A percentile compares a stretch with the other conserved stretches of the same genome.
Evolutionary conservation across 2,888 invertebrate species (phyloP).

Genomic region (Syrista parreyssii): DNA sequence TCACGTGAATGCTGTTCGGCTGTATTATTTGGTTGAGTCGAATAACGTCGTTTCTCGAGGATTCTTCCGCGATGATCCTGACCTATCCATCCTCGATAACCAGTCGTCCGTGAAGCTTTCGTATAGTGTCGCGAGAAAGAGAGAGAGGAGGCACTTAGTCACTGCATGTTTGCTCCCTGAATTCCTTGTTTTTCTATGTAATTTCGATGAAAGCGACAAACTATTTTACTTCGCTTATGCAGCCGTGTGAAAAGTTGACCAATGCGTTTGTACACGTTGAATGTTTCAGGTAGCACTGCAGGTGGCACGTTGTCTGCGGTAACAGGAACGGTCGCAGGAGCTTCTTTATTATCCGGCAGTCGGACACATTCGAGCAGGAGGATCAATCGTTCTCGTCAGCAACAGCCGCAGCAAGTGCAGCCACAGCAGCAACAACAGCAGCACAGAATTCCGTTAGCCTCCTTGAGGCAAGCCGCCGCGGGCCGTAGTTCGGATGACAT

Average conservation of each 20-base stretch:
- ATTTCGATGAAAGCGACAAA: neutral
- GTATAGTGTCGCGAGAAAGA: neutral
- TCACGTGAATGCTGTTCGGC: neutral
- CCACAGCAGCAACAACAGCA: constrained; percentile 65
- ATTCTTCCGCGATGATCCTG: neutral
- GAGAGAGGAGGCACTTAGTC: neutral
- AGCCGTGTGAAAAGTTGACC: neutral
- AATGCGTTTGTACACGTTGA: neutral
- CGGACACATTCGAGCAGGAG: constrained; percentile 59
- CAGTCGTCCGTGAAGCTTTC: neutral
- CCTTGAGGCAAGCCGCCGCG: constrained; percentile 63
- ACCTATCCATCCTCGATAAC: neutral
- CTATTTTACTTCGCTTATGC: neutral
- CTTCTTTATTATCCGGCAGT: constrained; percentile 67
- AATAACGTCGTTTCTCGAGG: neutral
- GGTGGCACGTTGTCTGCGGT: constrained; percentile 53
- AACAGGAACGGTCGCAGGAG: constrained; percentile 48
- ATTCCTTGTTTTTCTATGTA: neutral
- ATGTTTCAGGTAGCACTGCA: constrained; percentile 47
- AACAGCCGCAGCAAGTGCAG: constrained; percentile 60
- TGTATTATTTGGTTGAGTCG: neutral
- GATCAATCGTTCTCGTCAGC: constrained; percentile 68
- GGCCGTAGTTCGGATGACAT: constrained; percentile 69
- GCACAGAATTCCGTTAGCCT: constrained; percentile 63
- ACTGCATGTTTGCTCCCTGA: neutral